phyloP scores from a whole-genome alignment of 2,113 vertebrate species.

The Numida meleagris region DNA sequence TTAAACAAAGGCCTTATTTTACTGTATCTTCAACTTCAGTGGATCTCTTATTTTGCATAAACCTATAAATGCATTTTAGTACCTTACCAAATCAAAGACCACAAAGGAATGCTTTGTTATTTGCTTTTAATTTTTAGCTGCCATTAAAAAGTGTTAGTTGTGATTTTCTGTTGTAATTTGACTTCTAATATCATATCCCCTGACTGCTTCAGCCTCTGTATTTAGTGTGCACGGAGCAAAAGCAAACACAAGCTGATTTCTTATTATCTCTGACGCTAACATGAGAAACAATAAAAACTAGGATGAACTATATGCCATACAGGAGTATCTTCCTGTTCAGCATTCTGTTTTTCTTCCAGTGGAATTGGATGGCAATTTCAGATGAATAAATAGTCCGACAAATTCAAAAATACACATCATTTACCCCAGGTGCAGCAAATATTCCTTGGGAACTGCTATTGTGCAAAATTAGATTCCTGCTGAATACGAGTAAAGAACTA shows the following conservation, averaged over 20 bases:
- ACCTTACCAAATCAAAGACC: background rate
- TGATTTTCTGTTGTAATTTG: constrained; percentile 35
- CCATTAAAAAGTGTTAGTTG: background rate
- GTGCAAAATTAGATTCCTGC: constrained; percentile 58
- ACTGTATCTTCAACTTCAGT: background rate
- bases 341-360: background rate
- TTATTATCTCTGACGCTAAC: constrained; percentile 51
- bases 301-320: constrained; percentile 17
- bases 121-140: constrained; percentile 62
- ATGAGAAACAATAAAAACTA: constrained; percentile 37
- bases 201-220: background rate
- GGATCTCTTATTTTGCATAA: background rate
- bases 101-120: constrained; percentile 24
- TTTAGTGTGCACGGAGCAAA: constrained; percentile 11
- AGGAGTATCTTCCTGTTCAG: background rate
- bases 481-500: constrained; percentile 21
- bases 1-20: background rate
- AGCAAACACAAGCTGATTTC: constrained; percentile 57
- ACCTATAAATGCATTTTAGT: background rate
- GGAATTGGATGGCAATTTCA: constrained; percentile 47
- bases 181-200: constrained; percentile 48
- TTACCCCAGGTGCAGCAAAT: constrained; percentile 28
- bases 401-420: constrained; percentile 34
- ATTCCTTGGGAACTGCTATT: constrained; percentile 33
- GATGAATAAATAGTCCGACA: constrained; percentile 41